Percentiles rank a stretch among this genome's conserved stretches.
phyloP scores from a whole-genome alignment of 92 coral and sea anemone species.

The Hydrozoanthus gracilis region DNA sequence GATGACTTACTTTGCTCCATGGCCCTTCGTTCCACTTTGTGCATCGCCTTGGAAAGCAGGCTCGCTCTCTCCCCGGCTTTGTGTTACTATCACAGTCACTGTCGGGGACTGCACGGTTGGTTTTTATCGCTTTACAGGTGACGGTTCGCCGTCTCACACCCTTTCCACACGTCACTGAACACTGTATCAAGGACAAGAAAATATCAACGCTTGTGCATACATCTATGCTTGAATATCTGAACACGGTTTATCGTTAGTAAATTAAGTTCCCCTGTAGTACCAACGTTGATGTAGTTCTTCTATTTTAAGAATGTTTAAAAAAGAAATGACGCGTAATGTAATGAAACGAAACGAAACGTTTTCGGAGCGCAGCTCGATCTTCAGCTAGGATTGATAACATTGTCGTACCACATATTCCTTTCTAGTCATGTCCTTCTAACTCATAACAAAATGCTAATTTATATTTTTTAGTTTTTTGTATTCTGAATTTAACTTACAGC shows the following conservation, averaged over 20 bases:
- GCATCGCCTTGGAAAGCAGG: constrained; percentile 27
- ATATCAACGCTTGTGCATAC: not conserved
- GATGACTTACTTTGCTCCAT: constrained; percentile 35
- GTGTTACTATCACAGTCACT: constrained; percentile 33
- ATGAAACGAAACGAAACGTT: too few species aligned
- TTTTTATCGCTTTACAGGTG: not conserved
- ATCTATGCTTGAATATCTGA: too few species aligned
- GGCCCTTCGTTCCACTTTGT: constrained; percentile 31
- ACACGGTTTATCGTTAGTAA: too few species aligned
- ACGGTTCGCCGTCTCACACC: constrained; percentile 26
- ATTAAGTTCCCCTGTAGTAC: too few species aligned
- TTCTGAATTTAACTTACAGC: not conserved
- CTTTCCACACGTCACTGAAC: constrained; percentile 41
- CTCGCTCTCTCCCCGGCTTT: constrained; percentile 3
- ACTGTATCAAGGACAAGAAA: constrained; percentile 12
- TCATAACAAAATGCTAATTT: too few species aligned
- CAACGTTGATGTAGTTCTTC: too few species aligned
- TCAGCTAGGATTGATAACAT: too few species aligned
- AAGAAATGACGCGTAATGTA: too few species aligned
- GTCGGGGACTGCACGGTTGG: constrained; percentile 28
- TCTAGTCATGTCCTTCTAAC: too few species aligned
- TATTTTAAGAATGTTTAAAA: too few species aligned
- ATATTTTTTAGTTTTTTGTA: not conserved
- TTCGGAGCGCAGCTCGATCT: too few species aligned
- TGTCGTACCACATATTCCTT: too few species aligned